These are phyloP conservation scores for Benthosema pterotum DNA, from an alignment of 2,797 vertebrate species.

Conservation along the genomic window DNA sequence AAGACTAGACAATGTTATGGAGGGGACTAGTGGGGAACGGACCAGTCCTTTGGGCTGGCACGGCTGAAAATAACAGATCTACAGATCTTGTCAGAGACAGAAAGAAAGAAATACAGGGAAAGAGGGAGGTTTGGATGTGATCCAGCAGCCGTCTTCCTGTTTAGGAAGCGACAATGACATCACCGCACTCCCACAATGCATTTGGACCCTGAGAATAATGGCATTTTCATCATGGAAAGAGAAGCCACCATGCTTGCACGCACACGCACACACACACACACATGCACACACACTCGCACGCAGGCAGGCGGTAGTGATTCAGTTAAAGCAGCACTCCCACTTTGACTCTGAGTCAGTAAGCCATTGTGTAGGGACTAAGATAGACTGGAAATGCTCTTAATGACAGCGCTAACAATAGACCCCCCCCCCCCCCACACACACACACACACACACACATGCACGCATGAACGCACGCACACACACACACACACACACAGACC, in stretches of 20 bases:
- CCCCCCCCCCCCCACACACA: conserved; percentile 27
- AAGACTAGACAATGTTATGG: too few relatives aligned
- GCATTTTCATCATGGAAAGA: conserved; percentile 58
- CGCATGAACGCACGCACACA: conserved; percentile 20
- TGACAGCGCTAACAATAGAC: conserved; percentile 57
- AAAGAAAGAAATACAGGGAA: conserved; percentile 33
- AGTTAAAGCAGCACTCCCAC: conserved; percentile 26
- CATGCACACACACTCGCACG: conserved; percentile 10
- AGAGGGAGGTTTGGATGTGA: conserved; percentile 47
- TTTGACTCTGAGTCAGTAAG: conserved; percentile 63
- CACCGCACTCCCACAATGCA: conserved; percentile 66
- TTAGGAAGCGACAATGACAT: conserved; percentile 65
- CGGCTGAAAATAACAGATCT: too few relatives aligned
- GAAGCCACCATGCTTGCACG: conserved; percentile 10
- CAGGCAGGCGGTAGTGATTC: conserved; percentile 39
- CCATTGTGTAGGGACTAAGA: conserved; percentile 55
- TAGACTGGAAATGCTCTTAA: conserved; percentile 39
- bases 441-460: conserved; percentile 30
- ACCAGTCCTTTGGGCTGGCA: too few relatives aligned
- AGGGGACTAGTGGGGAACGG: too few relatives aligned
- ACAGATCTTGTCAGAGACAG: conserved; percentile 8
- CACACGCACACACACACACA: not conserved
- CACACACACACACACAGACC: not conserved
- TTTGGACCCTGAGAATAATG: conserved; percentile 66
- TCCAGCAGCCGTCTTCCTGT: conserved; percentile 72